Percentiles rank a stretch among this genome's conserved stretches.
Conservation (phyloP, 2,113 vertebrate species). For the Nymphicus hollandicus region DNA sequence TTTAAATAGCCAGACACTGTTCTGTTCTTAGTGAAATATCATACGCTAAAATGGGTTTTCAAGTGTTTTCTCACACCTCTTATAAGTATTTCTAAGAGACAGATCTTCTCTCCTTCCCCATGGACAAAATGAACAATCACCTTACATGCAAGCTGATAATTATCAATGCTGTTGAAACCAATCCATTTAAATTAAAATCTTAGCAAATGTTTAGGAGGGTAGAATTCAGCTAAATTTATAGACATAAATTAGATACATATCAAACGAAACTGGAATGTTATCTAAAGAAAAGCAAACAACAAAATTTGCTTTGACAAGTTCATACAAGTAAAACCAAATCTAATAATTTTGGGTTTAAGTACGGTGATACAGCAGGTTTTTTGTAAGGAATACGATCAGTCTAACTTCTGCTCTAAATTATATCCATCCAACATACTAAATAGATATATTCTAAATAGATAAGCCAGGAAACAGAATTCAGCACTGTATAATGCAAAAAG, state of each 20-base stretch:
- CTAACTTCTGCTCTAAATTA: background rate
- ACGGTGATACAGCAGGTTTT: background rate
- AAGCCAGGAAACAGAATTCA: background rate
- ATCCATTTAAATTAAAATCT: conserved; percentile 55
- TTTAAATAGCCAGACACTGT: background rate
- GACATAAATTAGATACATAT: background rate
- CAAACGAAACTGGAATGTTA: background rate
- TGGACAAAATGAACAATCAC: background rate
- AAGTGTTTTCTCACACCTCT: background rate
- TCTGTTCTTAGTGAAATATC: background rate
- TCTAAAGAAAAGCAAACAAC: background rate
- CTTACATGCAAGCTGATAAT: background rate
- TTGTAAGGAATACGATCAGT: background rate
- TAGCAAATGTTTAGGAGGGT: background rate
- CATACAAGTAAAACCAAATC: background rate
- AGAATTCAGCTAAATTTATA: background rate
- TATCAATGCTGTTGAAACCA: background rate
- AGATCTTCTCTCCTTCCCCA: background rate
- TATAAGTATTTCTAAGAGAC: background rate
- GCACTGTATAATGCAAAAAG: background rate
- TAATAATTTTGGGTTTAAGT: background rate
- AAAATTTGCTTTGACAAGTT: background rate
- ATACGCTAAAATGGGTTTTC: background rate
- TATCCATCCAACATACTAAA: background rate
- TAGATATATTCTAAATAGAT: background rate